Base-by-base conservation (phyloP, 2,888 invertebrate genomes). In the Boloria euphrosyne region DNA sequence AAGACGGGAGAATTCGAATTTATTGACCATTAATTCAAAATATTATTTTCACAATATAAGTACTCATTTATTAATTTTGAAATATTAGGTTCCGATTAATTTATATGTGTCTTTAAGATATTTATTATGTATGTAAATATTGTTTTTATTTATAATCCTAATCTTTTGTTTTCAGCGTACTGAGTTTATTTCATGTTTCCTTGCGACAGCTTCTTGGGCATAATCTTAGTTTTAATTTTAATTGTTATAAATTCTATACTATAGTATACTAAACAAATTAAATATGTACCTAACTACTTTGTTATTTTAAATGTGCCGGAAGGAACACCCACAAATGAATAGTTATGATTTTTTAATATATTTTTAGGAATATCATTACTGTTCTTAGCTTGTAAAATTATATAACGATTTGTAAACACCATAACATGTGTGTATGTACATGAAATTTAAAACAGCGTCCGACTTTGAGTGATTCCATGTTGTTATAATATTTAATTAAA, bases 51-150 rank as follows among this genome's bases (percentile, higher is more conserved):
- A 92, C 91, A 92, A 92, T 91, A 90, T 92, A 91, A 92, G 90
- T 91, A 91, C 90, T 91, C 91, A 92, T 92, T 92, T 91, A 92
- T 92, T 92, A 92, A 92, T 92, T 92, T 92, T 91, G 91, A 92
- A 91, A 91, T 92, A 92, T 92, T 91, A 92, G 89, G 91, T 91
- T 90, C 90, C 90, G 91, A 92, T 91, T 91, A 91, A 92, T 92
- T 91, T 92, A 92, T 92, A 88, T 88, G 90, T 91, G 90, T 91
- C 91, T 90, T 91, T 91, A 89, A 87, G 91, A 90, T 91, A 92
- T 92, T 91, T 91, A 92, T 92, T 89, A 88, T 88, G 87, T 90
- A 90, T 91, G 91, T 92, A 89, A 92, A 90, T 91, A 89, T 91
- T 82, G 80, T 87, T 85, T 89, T 89, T 90, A 86, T 90, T 90